Evolutionary conservation across 2,797 vertebrate genomes (phyloP).

Genomic region (Momotus momota): DNA sequence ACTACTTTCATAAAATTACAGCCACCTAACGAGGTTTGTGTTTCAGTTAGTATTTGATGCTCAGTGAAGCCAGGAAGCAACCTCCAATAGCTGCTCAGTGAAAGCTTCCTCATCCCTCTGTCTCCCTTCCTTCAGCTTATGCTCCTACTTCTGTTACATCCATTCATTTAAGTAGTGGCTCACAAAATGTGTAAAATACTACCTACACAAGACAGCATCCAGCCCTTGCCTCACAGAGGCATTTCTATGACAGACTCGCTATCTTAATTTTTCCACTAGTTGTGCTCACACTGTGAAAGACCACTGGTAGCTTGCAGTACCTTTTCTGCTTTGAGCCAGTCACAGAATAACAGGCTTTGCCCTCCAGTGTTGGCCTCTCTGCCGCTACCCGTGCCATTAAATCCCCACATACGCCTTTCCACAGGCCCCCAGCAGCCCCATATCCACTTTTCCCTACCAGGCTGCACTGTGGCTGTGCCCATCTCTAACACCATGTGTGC

Average conservation of each 20-base stretch:
- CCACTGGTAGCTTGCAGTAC: rapidly evolving
- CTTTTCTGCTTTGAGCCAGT: background rate
- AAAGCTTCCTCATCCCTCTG: background rate
- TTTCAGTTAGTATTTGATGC: background rate
- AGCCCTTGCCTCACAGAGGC: background rate
- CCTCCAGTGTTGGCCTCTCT: rapidly evolving
- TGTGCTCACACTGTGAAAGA: background rate
- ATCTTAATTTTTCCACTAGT: background rate
- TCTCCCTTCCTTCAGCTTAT: background rate
- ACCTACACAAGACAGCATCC: background rate
- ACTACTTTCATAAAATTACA: background rate
- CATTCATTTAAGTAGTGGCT: background rate
- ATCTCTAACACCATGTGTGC: rapidly evolving
- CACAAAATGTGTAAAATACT: background rate
- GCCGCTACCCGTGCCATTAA: background rate
- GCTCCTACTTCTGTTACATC: background rate
- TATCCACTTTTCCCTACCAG: rapidly evolving
- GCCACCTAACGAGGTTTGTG: background rate
- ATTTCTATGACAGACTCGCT: background rate
- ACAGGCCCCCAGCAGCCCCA: background rate
- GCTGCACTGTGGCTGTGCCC: rapidly evolving
- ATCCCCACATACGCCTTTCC: rapidly evolving
- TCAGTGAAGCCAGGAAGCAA: background rate
- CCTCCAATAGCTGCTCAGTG: background rate
- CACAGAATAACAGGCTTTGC: rapidly evolving